Conservation (phyloP, 2,888 invertebrate genomes). For the Automeris io region DNA sequence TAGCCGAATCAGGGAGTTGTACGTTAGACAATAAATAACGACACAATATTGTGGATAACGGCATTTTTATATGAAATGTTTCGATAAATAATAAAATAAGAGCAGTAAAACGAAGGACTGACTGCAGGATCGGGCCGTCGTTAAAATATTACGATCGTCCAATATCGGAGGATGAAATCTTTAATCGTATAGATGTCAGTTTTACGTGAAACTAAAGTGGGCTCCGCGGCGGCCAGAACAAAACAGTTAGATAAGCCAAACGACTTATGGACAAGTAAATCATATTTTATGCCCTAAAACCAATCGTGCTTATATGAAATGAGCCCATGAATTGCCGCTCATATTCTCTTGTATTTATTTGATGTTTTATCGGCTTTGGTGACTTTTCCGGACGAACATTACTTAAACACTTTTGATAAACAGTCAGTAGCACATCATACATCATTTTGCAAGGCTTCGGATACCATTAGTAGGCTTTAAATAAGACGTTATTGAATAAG, state of each 20-base stretch:
- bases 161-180: constrained; percentile 69
- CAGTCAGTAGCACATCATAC: no score
- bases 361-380: constrained; percentile 3
- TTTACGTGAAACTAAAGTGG: constrained; percentile 51
- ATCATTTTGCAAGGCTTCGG: no score
- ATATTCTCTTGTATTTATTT: constrained; percentile 8
- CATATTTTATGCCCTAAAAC: constrained; percentile 43
- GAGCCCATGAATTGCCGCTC: constrained; percentile 7
- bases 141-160: constrained; percentile 73
- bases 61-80: constrained; percentile 64
- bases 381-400: not conserved
- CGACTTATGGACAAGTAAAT: constrained; percentile 44
- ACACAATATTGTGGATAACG: constrained; percentile 61
- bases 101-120: constrained; percentile 65
- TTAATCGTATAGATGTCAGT: constrained; percentile 58
- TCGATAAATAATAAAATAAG: constrained; percentile 70
- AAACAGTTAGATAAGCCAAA: constrained; percentile 47
- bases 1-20: constrained; percentile 24
- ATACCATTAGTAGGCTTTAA: no score
- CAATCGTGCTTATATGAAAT: constrained; percentile 36
- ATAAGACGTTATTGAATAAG: no score
- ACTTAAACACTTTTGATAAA: no score
- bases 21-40: constrained; percentile 47
- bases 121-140: constrained; percentile 50
- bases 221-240: constrained; percentile 34